phyloP scores from a whole-genome alignment of 2,113 vertebrate genomes.

The Strigops habroptila region DNA sequence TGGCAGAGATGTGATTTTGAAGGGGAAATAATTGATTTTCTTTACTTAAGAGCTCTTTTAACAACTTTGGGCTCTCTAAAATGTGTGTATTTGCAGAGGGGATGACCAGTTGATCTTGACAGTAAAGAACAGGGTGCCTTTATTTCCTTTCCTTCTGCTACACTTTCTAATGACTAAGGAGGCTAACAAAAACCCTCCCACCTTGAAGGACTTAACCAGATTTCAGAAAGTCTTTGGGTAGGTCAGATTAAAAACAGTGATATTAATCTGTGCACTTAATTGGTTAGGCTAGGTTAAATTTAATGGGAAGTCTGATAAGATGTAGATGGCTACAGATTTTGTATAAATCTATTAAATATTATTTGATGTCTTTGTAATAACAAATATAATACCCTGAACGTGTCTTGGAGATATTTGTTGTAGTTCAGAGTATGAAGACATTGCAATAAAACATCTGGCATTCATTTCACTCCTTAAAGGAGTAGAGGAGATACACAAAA shows the following conservation, averaged over 20 bases:
- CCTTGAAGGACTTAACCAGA: neutral
- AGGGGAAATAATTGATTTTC: neutral
- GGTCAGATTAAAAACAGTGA: neutral
- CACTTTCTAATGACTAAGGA: neutral
- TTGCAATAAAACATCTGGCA: slow-evolving; percentile 73
- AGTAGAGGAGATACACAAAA: slow-evolving; percentile 13
- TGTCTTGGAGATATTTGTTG: slow-evolving; percentile 3
- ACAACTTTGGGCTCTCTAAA: neutral
- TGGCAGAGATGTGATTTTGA: neutral
- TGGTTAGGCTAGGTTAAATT: slow-evolving; percentile 30
- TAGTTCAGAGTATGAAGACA: slow-evolving; percentile 47
- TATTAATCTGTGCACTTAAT: slow-evolving; percentile 55
- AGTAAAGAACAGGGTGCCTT: neutral
- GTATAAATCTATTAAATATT: slow-evolving; percentile 49
- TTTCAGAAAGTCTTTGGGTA: neutral
- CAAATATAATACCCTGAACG: slow-evolving; percentile 37
- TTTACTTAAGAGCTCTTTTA: neutral
- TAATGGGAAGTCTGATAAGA: neutral
- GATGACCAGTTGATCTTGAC: neutral
- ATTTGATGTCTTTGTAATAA: slow-evolving; percentile 60
- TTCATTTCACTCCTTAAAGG: slow-evolving; percentile 68
- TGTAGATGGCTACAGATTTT: slow-evolving; percentile 45
- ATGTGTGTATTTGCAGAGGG: neutral
- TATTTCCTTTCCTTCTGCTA: neutral
- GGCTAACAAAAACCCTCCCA: neutral